Evolutionary conservation across 2,797 vertebrate species (phyloP), one percentile per base, ranked within the genome.

Genomic region (Carduelis carduelis): DNA sequence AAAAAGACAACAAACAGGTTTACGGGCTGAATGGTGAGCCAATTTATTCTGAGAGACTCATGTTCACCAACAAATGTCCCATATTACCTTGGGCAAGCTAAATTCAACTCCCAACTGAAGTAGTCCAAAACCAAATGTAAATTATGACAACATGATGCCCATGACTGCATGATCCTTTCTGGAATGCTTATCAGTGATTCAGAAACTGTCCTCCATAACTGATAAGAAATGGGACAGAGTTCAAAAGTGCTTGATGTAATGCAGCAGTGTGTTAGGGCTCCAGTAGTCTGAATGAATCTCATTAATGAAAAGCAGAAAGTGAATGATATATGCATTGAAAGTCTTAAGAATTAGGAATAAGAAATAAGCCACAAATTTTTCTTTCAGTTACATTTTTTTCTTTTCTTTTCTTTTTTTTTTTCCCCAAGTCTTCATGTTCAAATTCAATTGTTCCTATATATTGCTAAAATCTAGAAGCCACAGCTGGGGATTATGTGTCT

Each of bases 281-380:
- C 34, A n/a, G 4, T 0, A 64, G 14, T 35, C 69, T 43, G 50
- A 90, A 46, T 35, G 15, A 57, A 72, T 60, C 41, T 75, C 61
- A 71, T 19, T 71, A 43, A 74, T 14, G 49, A 75, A 63, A 90
- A 81, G 15, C 57, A 83, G 43, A 86, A 81, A 72, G 37, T 57
- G 34, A 56, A 83, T 28, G 7, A 68, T 15, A 64, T 11, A 14
- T 55, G 22, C 30, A 59, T 84, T 79, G 6, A 65, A 90, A 92
- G 26, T 35, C 15, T 12, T 44, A 75, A 81, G 57, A 94, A 70
- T 11, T 6, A 26, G 41, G 56, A 87, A 44, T 47, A 72, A 76
- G 50, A 76, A 77, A 63, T 8, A 90, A 83, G 12, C 19, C 72
- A 91, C 32, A 83, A 89, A n/a, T 46, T 90, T 56, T 68, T 94